These are phyloP conservation scores for Drosophila kepulauana DNA, from an alignment of 1,140 invertebrate genomes.

Conservation along the genomic window DNA sequence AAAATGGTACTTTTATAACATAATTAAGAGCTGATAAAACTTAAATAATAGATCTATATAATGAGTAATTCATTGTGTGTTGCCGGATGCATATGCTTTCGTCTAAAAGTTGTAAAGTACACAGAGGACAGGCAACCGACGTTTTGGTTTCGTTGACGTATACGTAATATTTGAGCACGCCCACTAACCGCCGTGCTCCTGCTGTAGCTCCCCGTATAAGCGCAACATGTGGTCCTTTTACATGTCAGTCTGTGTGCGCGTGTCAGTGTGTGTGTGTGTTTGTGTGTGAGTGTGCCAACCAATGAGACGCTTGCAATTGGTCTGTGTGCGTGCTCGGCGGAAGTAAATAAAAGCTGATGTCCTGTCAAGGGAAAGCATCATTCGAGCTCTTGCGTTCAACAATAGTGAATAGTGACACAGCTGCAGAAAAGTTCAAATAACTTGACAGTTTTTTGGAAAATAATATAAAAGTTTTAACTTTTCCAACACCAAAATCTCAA, in stretches of 20 bases:
- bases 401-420: slow-evolving; percentile 42
- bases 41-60: slow-evolving; percentile 77
- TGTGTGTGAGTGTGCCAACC: slow-evolving; percentile 37
- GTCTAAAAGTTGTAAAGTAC: slow-evolving; percentile 58
- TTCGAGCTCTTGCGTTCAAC: slow-evolving; percentile 77
- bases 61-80: slow-evolving; percentile 42
- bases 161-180: slow-evolving; percentile 74
- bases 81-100: slow-evolving; percentile 11
- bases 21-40: slow-evolving; percentile 79
- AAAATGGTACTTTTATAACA: slow-evolving; percentile 69
- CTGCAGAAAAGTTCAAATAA: slow-evolving; percentile 4
- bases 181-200: slow-evolving; percentile 48
- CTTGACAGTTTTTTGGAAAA: slow-evolving; percentile 7
- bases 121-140: slow-evolving; percentile 32
- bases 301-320: slow-evolving; percentile 57
- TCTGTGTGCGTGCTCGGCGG: slow-evolving; percentile 46
- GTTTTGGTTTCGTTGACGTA: slow-evolving; percentile 66
- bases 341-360: slow-evolving; percentile 83
- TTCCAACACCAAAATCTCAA: not conserved
- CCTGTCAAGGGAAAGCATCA: slow-evolving; percentile 69
- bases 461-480: slow-evolving; percentile 10
- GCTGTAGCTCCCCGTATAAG: slow-evolving; percentile 37
- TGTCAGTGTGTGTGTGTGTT: slow-evolving; percentile 29
- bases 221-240: slow-evolving; percentile 71
- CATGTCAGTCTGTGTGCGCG: slow-evolving; percentile 18